Evolutionary conservation across 2,113 vertebrate species (phyloP).

Genomic region (Nesospiza acunhae): DNA sequence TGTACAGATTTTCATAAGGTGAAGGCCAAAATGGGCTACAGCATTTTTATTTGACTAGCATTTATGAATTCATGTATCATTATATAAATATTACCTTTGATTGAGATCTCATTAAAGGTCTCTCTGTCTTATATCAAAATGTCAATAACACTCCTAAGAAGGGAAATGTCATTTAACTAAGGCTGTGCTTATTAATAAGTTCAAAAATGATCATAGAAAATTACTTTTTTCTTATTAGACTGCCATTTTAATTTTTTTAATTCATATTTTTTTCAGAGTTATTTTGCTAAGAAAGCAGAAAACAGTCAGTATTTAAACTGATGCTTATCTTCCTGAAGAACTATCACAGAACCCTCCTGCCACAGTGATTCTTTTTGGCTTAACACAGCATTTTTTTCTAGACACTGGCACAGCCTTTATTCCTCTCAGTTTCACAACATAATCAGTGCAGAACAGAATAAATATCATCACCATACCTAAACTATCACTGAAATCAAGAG

Average conservation of each 20-base stretch:
- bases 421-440: not conserved
- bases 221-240: conserved; percentile 17
- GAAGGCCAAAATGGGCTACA: conserved; percentile 59
- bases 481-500: not conserved
- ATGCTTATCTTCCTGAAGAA: not conserved
- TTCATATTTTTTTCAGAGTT: not conserved
- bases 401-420: not conserved
- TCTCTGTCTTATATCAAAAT: conserved; percentile 68
- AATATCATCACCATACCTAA: not conserved
- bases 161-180: conserved; percentile 65
- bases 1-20: conserved; percentile 49
- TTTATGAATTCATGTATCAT: conserved; percentile 83
- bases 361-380: not conserved
- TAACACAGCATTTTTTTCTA: not conserved
- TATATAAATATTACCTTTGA: conserved; percentile 78
- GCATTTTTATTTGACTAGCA: conserved; percentile 87
- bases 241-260: not conserved
- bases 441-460: not conserved
- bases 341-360: not conserved
- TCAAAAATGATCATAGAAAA: conserved; percentile 48
- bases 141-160: conserved; percentile 66
- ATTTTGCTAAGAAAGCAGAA: not conserved
- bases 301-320: not conserved
- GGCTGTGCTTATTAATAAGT: conserved; percentile 49
- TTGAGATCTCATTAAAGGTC: conserved; percentile 71